Evolutionary conservation across 2,113 vertebrate genomes (phyloP).

Genomic region (Rhagologus leucostigma): DNA sequence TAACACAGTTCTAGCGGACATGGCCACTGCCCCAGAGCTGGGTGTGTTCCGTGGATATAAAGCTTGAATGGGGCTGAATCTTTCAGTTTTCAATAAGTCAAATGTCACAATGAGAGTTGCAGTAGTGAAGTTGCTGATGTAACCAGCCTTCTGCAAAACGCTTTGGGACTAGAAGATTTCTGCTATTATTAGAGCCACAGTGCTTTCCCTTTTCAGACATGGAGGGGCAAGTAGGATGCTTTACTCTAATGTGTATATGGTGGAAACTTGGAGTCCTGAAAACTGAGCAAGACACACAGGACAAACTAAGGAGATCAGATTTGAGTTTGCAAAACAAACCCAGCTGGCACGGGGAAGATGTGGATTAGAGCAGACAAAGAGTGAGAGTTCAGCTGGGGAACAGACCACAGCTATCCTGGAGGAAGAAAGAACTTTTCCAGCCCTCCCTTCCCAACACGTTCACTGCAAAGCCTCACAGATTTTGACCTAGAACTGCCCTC

Average conservation of each 20-base stretch:
- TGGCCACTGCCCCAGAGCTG: neutral
- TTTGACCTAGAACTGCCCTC: constrained; percentile 9
- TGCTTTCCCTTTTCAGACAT: neutral
- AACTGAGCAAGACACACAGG: neutral
- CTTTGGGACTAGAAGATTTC: neutral
- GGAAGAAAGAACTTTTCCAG: constrained; percentile 25
- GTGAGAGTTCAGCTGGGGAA: neutral
- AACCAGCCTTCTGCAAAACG: neutral
- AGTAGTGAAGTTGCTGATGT: neutral
- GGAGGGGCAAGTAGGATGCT: neutral
- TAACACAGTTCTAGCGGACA: neutral
- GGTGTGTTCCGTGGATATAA: neutral
- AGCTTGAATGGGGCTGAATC: neutral
- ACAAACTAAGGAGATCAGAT: neutral
- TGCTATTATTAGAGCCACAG: neutral
- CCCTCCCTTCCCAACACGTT: neutral
- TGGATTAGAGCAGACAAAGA: neutral
- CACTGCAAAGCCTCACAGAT: neutral
- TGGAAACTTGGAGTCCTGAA: neutral
- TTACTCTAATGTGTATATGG: neutral
- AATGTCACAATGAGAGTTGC: neutral
- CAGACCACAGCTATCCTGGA: constrained; percentile 30
- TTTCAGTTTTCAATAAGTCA: neutral
- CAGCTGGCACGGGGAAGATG: neutral
- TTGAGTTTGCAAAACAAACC: neutral